phyloP scores from a whole-genome alignment of 1,140 invertebrate species.

The Schlechtendalia chinensis region DNA sequence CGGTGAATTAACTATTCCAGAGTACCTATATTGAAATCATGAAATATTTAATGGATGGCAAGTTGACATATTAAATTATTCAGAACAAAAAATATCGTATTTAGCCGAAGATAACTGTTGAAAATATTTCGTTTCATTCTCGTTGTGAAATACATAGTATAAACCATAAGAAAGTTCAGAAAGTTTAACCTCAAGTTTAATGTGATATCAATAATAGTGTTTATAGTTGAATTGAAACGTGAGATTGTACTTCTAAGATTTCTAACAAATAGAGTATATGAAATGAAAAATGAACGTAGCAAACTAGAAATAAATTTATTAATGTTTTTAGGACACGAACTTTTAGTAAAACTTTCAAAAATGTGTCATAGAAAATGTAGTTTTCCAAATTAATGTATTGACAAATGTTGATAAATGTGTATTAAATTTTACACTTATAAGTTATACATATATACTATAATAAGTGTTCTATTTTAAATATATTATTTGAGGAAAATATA shows the following conservation, averaged over 20 bases:
- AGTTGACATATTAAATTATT: slow-evolving; percentile 14
- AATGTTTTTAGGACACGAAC: slow-evolving; percentile 6
- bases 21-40: neutral
- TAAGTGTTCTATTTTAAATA: no score
- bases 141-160: neutral
- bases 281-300: neutral
- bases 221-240: neutral
- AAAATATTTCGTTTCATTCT: neutral
- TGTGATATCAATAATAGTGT: neutral
- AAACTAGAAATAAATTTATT: neutral
- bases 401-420: no score
- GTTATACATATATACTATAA: no score
- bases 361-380: no score
- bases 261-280: neutral
- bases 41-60: neutral
- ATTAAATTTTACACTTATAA: no score
- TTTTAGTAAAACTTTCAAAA: neutral
- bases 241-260: neutral
- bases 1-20: neutral
- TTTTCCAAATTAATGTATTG: no score
- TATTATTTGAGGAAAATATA: no score
- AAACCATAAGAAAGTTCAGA: slow-evolving; percentile 11
- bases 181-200: neutral
- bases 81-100: no score
- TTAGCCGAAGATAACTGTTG: neutral